Evolutionary conservation across 2,797 vertebrate species (phyloP).

Genomic region (Martes flavigula): DNA sequence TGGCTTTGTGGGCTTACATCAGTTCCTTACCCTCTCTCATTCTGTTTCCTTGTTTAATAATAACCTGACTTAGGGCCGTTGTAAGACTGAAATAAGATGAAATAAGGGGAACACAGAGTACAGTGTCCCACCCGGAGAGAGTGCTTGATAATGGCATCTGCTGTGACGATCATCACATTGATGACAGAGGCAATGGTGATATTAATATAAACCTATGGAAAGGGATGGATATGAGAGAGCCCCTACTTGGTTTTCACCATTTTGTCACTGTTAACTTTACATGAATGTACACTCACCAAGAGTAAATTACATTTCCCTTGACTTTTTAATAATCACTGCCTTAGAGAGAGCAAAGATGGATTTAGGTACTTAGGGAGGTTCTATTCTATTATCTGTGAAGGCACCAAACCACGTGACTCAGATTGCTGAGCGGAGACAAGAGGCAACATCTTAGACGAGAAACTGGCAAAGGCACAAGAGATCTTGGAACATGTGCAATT

Average conservation of each 20-base stretch:
- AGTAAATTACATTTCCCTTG: slow-evolving; percentile 68
- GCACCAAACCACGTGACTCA: neutral
- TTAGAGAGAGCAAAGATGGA: slow-evolving; percentile 61
- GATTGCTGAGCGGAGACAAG: slow-evolving; percentile 32
- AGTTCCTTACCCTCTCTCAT: neutral
- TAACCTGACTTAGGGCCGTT: neutral
- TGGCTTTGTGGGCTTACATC: neutral
- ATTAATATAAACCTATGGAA: slow-evolving; percentile 1
- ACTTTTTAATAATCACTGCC: slow-evolving; percentile 63
- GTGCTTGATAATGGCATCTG: neutral
- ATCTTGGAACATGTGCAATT: slow-evolving; percentile 37
- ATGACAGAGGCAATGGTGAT: neutral
- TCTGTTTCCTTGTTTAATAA: neutral
- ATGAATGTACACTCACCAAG: slow-evolving; percentile 49
- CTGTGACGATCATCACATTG: neutral
- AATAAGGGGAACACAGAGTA: neutral
- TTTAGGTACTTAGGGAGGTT: slow-evolving; percentile 37
- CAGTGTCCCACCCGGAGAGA: neutral
- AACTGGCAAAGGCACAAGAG: slow-evolving; percentile 7
- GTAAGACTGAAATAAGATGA: slow-evolving; percentile 17
- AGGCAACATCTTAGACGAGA: slow-evolving; percentile 2
- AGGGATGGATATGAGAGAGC: neutral
- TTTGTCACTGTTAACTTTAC: slow-evolving; percentile 55
- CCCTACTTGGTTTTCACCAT: slow-evolving; percentile 27
- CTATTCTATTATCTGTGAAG: slow-evolving; percentile 54